A percentile compares a stretch with the other conserved stretches of the same genome.
Conservation (phyloP, 2,888 invertebrate genomes). For the Horisme vitalbata region DNA sequence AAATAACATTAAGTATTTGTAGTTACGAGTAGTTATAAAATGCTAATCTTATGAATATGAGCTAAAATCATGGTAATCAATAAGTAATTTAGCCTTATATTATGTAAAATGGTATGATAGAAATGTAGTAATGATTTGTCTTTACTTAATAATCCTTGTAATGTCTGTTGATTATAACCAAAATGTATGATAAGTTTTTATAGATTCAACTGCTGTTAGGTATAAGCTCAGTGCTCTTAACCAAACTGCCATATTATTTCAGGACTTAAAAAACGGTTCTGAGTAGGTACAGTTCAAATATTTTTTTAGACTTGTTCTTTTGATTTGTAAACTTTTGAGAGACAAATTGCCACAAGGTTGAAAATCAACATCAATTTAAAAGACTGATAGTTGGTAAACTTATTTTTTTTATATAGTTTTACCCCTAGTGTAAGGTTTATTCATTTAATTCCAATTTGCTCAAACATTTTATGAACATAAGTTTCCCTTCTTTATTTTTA, state of each 20-base stretch:
- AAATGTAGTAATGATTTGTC: constrained; percentile 27
- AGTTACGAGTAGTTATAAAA: constrained; percentile 44
- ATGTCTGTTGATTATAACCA: constrained; percentile 1
- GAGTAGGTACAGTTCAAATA: constrained; percentile 1
- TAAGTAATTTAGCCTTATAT: constrained; percentile 25
- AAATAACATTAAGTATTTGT: constrained; percentile 17
- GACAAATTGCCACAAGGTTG: constrained; percentile 75
- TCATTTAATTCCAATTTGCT: constrained; percentile 79
- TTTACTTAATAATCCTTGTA: constrained; percentile 18
- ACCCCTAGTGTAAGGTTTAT: constrained; percentile 79
- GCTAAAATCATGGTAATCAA: constrained; percentile 55
- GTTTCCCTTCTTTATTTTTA: constrained; percentile 59
- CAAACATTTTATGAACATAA: constrained; percentile 57
- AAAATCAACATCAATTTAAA: constrained; percentile 83
- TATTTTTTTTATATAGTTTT: constrained; percentile 80
- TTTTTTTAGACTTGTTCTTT: constrained; percentile 29
- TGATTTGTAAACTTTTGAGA: constrained; percentile 82
- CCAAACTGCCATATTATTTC: constrained; percentile 26
- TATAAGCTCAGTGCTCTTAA: constrained; percentile 13
- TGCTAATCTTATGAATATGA: constrained; percentile 81
- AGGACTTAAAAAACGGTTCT: constrained; percentile 1
- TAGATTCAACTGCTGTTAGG: constrained; percentile 16
- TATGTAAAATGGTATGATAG: constrained; percentile 35
- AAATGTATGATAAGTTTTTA: constrained; percentile 4
- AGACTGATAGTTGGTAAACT: constrained; percentile 83